A percentile compares a stretch with the other conserved stretches of the same genome.
Conservation (phyloP, 2,888 invertebrate genomes). For the Diarsia brunnea region DNA sequence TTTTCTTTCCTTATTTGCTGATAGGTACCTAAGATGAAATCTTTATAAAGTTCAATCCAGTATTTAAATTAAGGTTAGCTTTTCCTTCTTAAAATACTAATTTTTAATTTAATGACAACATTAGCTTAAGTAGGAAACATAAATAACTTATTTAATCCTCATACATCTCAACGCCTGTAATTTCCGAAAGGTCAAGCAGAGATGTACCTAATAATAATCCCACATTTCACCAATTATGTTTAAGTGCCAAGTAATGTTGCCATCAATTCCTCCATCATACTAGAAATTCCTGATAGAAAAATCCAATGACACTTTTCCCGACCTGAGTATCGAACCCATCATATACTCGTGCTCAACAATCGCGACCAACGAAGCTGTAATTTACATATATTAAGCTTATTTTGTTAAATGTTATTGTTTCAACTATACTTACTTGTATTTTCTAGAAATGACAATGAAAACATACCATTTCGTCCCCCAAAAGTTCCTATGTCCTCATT, state of each 20-base stretch:
- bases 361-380: not conserved
- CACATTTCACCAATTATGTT: too few species aligned
- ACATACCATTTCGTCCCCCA: not conserved
- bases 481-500: slow-evolving; percentile 3
- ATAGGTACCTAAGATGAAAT: not conserved
- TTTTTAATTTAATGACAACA: not conserved
- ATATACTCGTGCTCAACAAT: too few species aligned
- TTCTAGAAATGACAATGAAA: not conserved
- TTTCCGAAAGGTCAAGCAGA: not conserved
- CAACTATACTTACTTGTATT: not conserved
- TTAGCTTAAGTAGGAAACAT: not conserved
- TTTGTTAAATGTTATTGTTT: not conserved
- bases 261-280: too few species aligned
- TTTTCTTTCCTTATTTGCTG: not conserved
- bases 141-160: slow-evolving; percentile 5
- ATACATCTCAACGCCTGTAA: not conserved
- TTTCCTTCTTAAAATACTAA: not conserved
- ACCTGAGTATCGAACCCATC: too few species aligned
- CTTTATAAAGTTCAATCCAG: not conserved
- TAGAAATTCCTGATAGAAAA: too few species aligned
- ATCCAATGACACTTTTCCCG: too few species aligned
- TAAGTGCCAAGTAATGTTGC: too few species aligned
- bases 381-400: not conserved
- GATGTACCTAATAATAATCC: too few species aligned
- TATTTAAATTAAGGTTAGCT: not conserved